phyloP scores from a whole-genome alignment of 92 coral and sea anemone species.

The Epizoanthus stellaris region DNA sequence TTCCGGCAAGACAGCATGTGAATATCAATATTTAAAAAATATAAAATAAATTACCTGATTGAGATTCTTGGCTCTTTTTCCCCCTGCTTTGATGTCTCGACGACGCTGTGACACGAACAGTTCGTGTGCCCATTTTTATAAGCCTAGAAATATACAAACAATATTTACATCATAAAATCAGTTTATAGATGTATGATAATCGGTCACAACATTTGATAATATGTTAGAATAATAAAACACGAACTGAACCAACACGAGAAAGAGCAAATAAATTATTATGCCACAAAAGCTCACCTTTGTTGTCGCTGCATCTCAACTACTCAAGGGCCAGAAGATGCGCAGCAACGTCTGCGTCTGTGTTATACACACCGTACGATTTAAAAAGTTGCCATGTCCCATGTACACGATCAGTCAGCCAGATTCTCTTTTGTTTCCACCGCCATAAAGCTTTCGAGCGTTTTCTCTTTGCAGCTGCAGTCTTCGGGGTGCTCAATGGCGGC shows the following conservation, averaged over 20 bases:
- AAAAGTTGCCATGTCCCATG: not conserved
- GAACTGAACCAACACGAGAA: not conserved
- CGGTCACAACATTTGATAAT: too few species aligned
- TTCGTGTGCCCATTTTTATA: too few species aligned
- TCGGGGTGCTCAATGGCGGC: too few species aligned
- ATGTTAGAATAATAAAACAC: not conserved
- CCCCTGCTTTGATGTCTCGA: too few species aligned
- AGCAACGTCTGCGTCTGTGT: not conserved
- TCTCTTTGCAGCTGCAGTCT: not conserved
- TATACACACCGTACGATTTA: not conserved
- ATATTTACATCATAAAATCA: too few species aligned
- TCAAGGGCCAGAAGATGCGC: not conserved
- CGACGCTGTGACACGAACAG: too few species aligned
- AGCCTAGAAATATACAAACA: too few species aligned
- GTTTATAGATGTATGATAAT: too few species aligned
- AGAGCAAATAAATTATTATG: not conserved
- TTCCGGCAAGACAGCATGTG: too few species aligned
- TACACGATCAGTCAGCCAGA: not conserved
- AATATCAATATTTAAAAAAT: too few species aligned
- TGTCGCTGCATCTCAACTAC: not conserved
- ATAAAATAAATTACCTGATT: too few species aligned
- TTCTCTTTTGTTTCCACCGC: not conserved
- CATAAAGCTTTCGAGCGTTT: not conserved
- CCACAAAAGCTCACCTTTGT: not conserved
- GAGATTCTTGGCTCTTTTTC: too few species aligned